These are phyloP conservation scores for Colaptes auratus DNA, from an alignment of 2,113 vertebrate species.

Conservation along the genomic window DNA sequence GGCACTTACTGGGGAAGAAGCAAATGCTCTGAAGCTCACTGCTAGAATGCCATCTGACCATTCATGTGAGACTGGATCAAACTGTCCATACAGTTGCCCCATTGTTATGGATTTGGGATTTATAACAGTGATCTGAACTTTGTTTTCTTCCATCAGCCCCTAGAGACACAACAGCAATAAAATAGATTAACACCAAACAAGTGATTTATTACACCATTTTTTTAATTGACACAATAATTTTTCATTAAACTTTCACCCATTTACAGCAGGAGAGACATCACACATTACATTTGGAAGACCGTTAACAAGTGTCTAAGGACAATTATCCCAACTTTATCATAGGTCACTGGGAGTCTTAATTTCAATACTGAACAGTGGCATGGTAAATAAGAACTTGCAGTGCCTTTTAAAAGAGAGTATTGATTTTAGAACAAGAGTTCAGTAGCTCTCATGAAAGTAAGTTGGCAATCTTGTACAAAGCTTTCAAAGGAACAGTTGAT, in stretches of 20 bases:
- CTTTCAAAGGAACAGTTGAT: background rate
- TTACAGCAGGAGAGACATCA: background rate
- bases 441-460: background rate
- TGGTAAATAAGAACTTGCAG: background rate
- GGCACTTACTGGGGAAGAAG: conserved; percentile 81
- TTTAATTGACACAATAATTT: background rate
- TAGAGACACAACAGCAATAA: conserved; percentile 42
- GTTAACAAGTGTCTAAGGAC: background rate
- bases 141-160: conserved; percentile 90
- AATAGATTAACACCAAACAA: background rate
- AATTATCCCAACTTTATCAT: background rate
- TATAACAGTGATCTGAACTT: conserved; percentile 89
- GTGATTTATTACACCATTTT: background rate
- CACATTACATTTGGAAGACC: background rate
- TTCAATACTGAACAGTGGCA: background rate
- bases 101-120: conserved; percentile 93
- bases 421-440: background rate
- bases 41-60: conserved; percentile 92
- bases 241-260: background rate
- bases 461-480: background rate
- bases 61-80: conserved; percentile 89
- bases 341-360: background rate
- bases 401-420: background rate
- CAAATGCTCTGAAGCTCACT: conserved; percentile 87
- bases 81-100: conserved; percentile 91